phyloP scores from a whole-genome alignment of 1,140 invertebrate species.

The Drosophila virilis region DNA sequence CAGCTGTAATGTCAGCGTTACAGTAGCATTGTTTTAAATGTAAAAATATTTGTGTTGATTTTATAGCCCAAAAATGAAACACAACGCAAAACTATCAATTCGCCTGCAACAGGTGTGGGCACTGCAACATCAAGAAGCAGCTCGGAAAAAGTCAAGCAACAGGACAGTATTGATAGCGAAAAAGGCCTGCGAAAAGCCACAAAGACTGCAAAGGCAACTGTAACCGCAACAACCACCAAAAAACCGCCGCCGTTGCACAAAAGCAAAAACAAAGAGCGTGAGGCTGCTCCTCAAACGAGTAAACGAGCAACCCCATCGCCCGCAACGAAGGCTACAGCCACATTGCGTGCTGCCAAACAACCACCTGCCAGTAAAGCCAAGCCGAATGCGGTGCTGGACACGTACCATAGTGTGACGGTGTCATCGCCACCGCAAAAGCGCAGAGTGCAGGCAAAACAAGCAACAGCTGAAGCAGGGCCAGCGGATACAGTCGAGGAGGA shows the following conservation, averaged over 20 bases:
- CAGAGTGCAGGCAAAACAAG: slow-evolving; percentile 44
- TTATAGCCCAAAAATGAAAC: slow-evolving; percentile 55
- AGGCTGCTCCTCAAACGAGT: slow-evolving; percentile 1
- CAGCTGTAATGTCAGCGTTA: slow-evolving; percentile 11
- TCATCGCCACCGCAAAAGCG: slow-evolving; percentile 77
- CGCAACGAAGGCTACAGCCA: slow-evolving; percentile 33
- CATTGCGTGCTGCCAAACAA: slow-evolving; percentile 50
- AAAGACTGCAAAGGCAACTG: slow-evolving; percentile 22
- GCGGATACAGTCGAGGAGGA: slow-evolving; percentile 1
- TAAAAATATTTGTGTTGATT: neutral
- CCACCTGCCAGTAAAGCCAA: slow-evolving; percentile 43
- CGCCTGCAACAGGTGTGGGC: slow-evolving; percentile 56
- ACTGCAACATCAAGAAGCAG: slow-evolving; percentile 22
- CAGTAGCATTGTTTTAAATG: neutral
- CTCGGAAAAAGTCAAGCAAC: slow-evolving; percentile 49
- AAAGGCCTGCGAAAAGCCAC: slow-evolving; percentile 44
- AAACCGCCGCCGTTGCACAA: slow-evolving; percentile 37
- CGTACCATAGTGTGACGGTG: slow-evolving; percentile 82
- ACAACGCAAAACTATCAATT: slow-evolving; percentile 52
- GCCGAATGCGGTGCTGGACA: slow-evolving; percentile 77
- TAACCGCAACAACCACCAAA: slow-evolving; percentile 31
- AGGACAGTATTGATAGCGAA: slow-evolving; percentile 58
- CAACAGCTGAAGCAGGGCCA: slow-evolving; percentile 7
- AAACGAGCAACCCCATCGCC: slow-evolving; percentile 67
- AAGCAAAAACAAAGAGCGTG: slow-evolving; percentile 54